Evolutionary conservation across 2,797 vertebrate species (phyloP).

Genomic region (Todus mexicanus): DNA sequence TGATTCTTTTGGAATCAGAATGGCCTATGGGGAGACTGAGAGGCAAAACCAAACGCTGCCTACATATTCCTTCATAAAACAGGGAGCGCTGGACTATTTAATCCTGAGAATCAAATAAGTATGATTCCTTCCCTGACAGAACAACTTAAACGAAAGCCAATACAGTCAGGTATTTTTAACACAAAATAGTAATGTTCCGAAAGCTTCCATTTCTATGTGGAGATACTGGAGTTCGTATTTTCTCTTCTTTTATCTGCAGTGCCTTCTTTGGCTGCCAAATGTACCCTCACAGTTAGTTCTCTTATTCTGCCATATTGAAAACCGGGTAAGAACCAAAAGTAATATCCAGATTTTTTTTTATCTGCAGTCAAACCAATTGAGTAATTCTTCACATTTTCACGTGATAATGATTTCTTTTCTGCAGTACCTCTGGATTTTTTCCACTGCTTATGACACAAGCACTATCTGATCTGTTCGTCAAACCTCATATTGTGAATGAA

Average conservation of each 20-base stretch:
- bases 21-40: not conserved
- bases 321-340: not conserved
- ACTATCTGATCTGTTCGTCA: not conserved
- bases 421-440: not conserved
- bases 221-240: not conserved
- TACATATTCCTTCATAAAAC: not conserved
- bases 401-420: not conserved
- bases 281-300: not conserved
- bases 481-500: not conserved
- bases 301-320: not conserved
- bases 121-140: not conserved
- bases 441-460: not conserved
- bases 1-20: not conserved
- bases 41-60: not conserved
- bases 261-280: not conserved
- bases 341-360: not conserved
- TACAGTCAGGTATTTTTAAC: not conserved
- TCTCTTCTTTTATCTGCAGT: not conserved
- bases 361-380: not conserved
- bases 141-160: not conserved
- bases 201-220: not conserved
- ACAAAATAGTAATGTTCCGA: not conserved
- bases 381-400: not conserved
- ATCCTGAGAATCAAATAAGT: not conserved
- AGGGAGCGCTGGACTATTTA: not conserved